Conservation (phyloP, 2,888 invertebrate species). For the Torymus aiolomorphi region DNA sequence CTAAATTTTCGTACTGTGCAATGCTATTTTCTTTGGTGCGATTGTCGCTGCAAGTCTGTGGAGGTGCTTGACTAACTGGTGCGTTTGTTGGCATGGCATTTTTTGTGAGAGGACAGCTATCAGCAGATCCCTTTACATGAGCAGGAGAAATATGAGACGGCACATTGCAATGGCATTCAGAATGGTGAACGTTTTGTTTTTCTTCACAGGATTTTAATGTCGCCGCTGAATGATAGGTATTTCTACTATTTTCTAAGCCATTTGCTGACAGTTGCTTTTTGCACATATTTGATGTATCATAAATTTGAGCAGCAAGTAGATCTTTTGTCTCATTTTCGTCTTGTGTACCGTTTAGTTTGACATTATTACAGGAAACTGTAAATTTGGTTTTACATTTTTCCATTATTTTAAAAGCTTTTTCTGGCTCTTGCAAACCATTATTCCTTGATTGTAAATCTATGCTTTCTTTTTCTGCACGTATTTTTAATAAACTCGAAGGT, state of each 20-base stretch:
- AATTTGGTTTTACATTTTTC: conserved; percentile 8
- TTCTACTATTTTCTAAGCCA: conserved; percentile 67
- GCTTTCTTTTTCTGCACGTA: conserved; percentile 63
- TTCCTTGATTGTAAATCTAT: conserved; percentile 65
- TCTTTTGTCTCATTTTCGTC: conserved; percentile 52
- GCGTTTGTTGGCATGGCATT: too few species aligned
- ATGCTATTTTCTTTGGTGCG: neutral
- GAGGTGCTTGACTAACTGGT: too few species aligned
- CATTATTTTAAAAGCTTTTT: conserved; percentile 56
- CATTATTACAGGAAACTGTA: too few species aligned
- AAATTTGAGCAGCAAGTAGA: neutral
- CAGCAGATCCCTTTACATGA: too few species aligned
- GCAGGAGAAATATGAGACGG: too few species aligned
- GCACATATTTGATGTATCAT: neutral
- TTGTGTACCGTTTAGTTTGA: conserved; percentile 66
- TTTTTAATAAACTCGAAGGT: conserved; percentile 66
- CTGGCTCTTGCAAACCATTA: conserved; percentile 69
- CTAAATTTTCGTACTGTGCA: neutral
- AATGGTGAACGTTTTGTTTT: too few species aligned
- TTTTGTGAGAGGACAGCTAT: too few species aligned
- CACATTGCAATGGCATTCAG: too few species aligned
- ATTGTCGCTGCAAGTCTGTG: too few species aligned
- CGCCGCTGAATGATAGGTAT: conserved; percentile 14
- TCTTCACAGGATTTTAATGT: conserved; percentile 13
- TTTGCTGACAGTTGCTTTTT: conserved; percentile 62